Conservation (phyloP, 2,797 vertebrate genomes). For the Anguilla megastoma region DNA sequence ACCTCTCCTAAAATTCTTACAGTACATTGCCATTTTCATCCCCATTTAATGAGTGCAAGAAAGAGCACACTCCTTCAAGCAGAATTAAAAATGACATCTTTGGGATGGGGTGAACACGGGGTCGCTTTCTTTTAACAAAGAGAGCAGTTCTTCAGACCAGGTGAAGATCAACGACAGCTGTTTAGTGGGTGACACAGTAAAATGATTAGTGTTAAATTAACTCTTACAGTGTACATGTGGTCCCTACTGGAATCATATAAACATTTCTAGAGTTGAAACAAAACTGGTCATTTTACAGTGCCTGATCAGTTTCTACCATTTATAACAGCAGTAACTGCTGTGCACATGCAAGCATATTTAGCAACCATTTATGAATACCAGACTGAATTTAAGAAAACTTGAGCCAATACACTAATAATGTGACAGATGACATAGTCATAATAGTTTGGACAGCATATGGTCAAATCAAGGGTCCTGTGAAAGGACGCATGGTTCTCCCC, state of each 20-base stretch:
- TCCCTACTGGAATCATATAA: no score
- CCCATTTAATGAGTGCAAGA: not conserved
- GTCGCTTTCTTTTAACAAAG: not conserved
- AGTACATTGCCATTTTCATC: not conserved
- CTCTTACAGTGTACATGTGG: no score
- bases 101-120: not conserved
- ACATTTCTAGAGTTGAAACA: not conserved
- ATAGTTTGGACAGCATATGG: not conserved
- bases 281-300: not conserved
- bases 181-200: not conserved
- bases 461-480: not conserved
- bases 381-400: not conserved
- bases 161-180: not conserved
- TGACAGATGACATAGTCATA: not conserved
- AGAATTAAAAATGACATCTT: slow-evolving; percentile 2
- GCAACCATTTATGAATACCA: not conserved
- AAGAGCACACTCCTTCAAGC: not conserved
- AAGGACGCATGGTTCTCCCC: not conserved
- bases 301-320: not conserved
- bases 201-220: not conserved
- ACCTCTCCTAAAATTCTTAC: not conserved
- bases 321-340: not conserved
- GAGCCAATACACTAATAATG: not conserved
- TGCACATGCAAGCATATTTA: not conserved
- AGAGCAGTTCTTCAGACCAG: not conserved